A percentile compares a stretch with the other conserved stretches of the same genome.
Evolutionary conservation across 2,888 invertebrate species (phyloP).

Genomic region (Theodoxus fluviatilis): DNA sequence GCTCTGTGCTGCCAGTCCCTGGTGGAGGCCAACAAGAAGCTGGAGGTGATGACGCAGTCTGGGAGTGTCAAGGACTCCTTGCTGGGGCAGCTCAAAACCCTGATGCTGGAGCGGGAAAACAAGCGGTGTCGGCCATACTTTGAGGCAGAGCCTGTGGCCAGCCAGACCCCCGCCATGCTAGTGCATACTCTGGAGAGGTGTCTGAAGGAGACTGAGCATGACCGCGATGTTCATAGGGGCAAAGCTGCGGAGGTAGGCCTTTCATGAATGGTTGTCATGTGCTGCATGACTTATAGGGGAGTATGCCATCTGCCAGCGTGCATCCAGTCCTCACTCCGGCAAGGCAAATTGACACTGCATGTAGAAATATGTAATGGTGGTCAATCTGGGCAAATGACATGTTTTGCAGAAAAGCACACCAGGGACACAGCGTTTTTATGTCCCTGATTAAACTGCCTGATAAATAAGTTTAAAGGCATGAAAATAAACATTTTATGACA

Average conservation of each 20-base stretch:
- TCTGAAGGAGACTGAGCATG: constrained; percentile 50
- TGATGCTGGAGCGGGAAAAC: constrained; percentile 50
- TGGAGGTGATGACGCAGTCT: constrained; percentile 42
- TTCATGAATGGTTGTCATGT: no score
- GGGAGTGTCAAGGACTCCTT: constrained; percentile 47
- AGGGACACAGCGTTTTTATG: no score
- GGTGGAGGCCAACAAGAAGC: constrained; percentile 41
- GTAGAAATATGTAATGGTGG: no score
- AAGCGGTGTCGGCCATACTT: constrained; percentile 50
- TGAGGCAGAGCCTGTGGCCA: constrained; percentile 48
- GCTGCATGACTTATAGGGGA: no score
- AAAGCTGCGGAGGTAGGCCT: constrained; percentile 49
- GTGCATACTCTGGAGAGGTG: constrained; percentile 56
- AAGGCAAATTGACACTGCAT: no score
- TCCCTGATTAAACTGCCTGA: no score
- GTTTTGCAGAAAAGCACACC: no score
- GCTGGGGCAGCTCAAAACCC: constrained; percentile 47
- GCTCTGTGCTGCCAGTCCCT: constrained; percentile 39
- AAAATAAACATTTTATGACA: no score
- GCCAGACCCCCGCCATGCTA: constrained; percentile 51
- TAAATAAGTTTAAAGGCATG: no score
- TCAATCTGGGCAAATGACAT: no score
- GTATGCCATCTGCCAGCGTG: no score
- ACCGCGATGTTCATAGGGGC: constrained; percentile 39
- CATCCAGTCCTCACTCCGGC: no score